phyloP scores from a whole-genome alignment of 2,888 invertebrate species.

The Leptopilina myrica region DNA sequence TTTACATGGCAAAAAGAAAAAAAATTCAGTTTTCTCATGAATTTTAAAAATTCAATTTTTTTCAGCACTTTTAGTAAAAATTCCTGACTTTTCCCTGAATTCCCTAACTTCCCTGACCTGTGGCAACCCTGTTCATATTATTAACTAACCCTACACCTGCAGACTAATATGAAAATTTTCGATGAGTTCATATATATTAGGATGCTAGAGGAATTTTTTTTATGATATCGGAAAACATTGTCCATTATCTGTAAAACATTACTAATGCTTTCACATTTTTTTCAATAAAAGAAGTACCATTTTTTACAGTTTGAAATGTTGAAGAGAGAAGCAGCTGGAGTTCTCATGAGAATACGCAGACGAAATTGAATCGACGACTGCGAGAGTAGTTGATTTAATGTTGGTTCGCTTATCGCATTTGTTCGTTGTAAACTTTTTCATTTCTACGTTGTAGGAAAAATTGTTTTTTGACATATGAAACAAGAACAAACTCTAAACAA shows the following conservation, averaged over 20 bases:
- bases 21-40: too few species aligned
- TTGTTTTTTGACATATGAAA: too few species aligned
- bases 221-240: background rate
- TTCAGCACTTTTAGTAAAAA: too few species aligned
- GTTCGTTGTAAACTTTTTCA: slow-evolving; percentile 4
- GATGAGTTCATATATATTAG: too few species aligned
- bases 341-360: slow-evolving; percentile 30
- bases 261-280: slow-evolving; percentile 8
- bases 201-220: background rate
- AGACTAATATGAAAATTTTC: too few species aligned
- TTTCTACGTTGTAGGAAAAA: background rate
- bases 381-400: slow-evolving; percentile 17
- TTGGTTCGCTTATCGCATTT: slow-evolving; percentile 13
- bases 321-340: background rate
- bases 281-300: background rate
- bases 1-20: too few species aligned
- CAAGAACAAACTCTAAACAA: too few species aligned
- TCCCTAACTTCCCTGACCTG: too few species aligned
- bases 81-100: too few species aligned
- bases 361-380: slow-evolving; percentile 14
- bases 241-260: background rate
- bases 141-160: too few species aligned
- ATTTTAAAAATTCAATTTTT: too few species aligned
- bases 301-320: slow-evolving; percentile 3
- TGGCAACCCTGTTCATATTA: too few species aligned